A percentile compares a stretch with the other conserved stretches of the same genome.
Evolutionary conservation across 2,797 vertebrate genomes (phyloP).

Genomic region (Gambelia wislizenii): DNA sequence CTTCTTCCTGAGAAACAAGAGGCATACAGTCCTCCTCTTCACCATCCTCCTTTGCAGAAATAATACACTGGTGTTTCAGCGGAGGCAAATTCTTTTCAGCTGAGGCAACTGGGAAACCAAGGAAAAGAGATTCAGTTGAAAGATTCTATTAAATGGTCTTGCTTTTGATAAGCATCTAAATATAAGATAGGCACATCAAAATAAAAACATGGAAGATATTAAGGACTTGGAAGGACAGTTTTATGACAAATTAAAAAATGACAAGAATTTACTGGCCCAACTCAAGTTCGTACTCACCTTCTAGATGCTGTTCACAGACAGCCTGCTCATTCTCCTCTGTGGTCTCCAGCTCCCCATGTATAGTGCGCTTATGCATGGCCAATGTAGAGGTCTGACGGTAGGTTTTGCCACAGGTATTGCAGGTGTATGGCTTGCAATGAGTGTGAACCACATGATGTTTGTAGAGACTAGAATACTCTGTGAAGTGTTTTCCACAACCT

Average conservation of each 20-base stretch:
- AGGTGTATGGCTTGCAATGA: slow-evolving; percentile 87
- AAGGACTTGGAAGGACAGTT: neutral
- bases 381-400: slow-evolving; percentile 86
- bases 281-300: slow-evolving; percentile 65
- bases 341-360: slow-evolving; percentile 84
- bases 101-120: slow-evolving; percentile 67
- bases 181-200: neutral
- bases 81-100: slow-evolving; percentile 67
- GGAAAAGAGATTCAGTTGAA: slow-evolving; percentile 24
- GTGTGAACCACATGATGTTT: slow-evolving; percentile 89
- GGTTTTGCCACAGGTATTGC: slow-evolving; percentile 84
- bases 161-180: neutral
- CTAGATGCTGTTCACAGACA: slow-evolving; percentile 75
- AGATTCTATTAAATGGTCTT: neutral
- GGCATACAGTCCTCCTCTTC: slow-evolving; percentile 66
- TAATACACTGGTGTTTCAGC: slow-evolving; percentile 64
- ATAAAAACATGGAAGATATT: neutral
- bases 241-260: neutral
- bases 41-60: slow-evolving; percentile 74
- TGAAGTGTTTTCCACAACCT: slow-evolving; percentile 86
- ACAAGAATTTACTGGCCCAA: neutral
- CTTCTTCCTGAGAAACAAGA: slow-evolving; percentile 77
- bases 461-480: slow-evolving; percentile 86
- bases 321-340: slow-evolving; percentile 79
- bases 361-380: slow-evolving; percentile 84